A percentile compares a stretch with the other conserved stretches of the same genome.
Evolutionary conservation across 2,797 vertebrate species (phyloP).

Genomic region (Botia kubotai): DNA sequence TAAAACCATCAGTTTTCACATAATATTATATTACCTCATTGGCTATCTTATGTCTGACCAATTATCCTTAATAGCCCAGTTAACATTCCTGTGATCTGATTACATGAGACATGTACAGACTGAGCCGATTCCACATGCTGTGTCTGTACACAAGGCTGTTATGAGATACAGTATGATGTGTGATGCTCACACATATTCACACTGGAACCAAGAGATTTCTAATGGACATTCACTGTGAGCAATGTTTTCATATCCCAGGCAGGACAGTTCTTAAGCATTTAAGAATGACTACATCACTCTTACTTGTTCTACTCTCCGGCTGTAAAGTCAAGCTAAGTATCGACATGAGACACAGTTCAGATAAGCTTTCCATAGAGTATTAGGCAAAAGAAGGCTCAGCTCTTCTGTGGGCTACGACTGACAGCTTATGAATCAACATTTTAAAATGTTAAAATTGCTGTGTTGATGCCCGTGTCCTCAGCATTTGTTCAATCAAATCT

Average conservation of each 20-base stretch:
- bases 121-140: neutral
- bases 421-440: neutral
- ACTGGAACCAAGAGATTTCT: neutral
- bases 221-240: neutral
- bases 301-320: neutral
- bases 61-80: neutral
- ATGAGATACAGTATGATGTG: neutral
- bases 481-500: neutral
- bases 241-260: neutral
- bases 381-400: neutral
- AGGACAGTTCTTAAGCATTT: neutral
- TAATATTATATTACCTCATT: neutral
- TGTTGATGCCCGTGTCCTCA: neutral
- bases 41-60: neutral
- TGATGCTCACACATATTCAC: neutral
- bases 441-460: neutral
- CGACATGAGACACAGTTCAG: neutral
- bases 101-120: conserved; percentile 1
- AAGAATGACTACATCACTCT: neutral
- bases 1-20: neutral
- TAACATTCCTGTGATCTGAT: conserved; percentile 5
- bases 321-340: neutral
- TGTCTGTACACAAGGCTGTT: neutral
- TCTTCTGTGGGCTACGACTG: neutral
- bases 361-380: neutral